Evolutionary conservation across 2,888 invertebrate species (phyloP), one percentile per base, ranked within the genome.

Genomic region (Exocentrus adspersus): DNA sequence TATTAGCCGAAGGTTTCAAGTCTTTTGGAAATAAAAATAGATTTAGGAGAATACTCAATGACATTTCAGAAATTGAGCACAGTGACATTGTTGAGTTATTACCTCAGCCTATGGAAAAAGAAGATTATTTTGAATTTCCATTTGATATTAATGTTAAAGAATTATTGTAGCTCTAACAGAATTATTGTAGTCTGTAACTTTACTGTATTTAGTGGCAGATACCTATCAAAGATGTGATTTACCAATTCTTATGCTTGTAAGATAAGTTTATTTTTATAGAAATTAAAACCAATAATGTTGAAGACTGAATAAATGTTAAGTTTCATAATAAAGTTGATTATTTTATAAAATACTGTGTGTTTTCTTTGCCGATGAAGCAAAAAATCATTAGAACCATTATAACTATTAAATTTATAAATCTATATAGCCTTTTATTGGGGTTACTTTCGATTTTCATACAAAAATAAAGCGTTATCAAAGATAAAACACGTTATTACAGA

Each of bases 71-170:
- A 51, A 51, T 51, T 24, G 28, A 51, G 6, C 46, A 14, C 4
- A 16, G 46, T 20, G 19, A 46, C 21, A 28, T 28, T 46, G 21
- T 46, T 20, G 7, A 3, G 4, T 28, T 28, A 12, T 51, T 37
- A 30, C 52, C 52, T 32, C 30, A 4, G 28, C 28, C 52, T 51
- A 51, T 28, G 21, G 52, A 51, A 21, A 51, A 51, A 51, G 30
- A 51, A 21, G 24, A 21, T n/a, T 51, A 51, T 51, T 19, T 51
- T 28, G 52, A 51, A 51, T 51, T 51, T 28, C 28, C 52, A 51
- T 51, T 51, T 51, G 24, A 51, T 51, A 24, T 51, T 51, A 30
- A 51, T 51, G 52, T 28, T 51, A 24, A 4, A 51, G 52, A 51
- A n/a, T n/a, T n/a, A 51, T 12, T 51, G 28, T 51, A 21, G 24